Conservation (phyloP, 2,888 invertebrate genomes). For the Dynastes maya region DNA sequence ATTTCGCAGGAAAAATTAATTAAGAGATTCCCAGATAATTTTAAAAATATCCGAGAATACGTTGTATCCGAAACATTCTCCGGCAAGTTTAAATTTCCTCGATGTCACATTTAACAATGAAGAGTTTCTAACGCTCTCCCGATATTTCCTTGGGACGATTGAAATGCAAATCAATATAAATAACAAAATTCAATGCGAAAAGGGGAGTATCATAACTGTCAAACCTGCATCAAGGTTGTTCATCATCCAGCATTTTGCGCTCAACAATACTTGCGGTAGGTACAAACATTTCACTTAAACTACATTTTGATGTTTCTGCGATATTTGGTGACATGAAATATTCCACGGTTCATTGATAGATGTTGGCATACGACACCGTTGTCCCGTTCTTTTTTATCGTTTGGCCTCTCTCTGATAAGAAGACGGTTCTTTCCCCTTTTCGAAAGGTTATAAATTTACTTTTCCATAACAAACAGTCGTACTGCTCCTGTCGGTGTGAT, state of each 20-base stretch:
- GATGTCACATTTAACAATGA: constrained; percentile 52
- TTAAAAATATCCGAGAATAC: not conserved
- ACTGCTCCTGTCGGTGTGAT: not conserved
- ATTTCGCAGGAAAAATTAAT: constrained; percentile 1
- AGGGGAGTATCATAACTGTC: constrained; percentile 65
- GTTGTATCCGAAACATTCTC: too few species aligned
- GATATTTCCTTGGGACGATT: constrained; percentile 57
- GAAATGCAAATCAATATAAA: constrained; percentile 63
- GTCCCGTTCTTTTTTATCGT: not conserved
- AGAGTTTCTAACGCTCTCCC: constrained; percentile 51
- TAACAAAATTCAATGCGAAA: constrained; percentile 62
- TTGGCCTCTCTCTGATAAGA: not conserved
- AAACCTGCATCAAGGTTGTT: constrained; percentile 63
- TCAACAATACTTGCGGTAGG: constrained; percentile 36
- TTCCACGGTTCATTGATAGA: constrained; percentile 27
- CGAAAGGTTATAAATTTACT: constrained; percentile 5
- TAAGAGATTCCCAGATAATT: not conserved
- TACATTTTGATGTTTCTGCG: constrained; percentile 40
- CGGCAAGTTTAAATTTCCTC: constrained; percentile 20
- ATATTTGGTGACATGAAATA: constrained; percentile 31
- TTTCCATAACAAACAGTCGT: constrained; percentile 5
- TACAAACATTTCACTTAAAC: constrained; percentile 50
- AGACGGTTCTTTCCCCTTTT: not conserved
- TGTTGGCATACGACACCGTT: not conserved
- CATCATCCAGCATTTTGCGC: constrained; percentile 48